Base-by-base conservation (phyloP, 2,797 vertebrate species). In the Sebastes goodei region DNA sequence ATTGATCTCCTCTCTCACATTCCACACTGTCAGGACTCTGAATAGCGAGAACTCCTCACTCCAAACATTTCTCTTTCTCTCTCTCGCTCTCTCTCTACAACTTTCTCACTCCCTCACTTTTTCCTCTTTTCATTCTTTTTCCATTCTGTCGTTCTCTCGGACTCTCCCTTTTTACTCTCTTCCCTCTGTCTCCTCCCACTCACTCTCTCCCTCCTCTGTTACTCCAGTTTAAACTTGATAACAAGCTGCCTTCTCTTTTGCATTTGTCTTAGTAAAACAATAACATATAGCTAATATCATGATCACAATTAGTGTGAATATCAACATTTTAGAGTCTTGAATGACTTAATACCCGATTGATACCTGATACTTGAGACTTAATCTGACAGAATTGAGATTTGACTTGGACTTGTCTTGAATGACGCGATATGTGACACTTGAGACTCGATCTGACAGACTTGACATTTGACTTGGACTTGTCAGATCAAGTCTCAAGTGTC, bases 21-120 rank as follows among this genome's bases (percentile, higher is more conserved):
- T 94, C 93, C 94, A 85, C 79, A 62, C 85, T 95, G 89, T 91
- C 93, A 92, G 89, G 89, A 80, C 86, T 73, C 88, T 89, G 87
- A 92, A 92, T 89, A 89, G 89, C 80, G 46, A 86, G 59, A 85
- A 87, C 77, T 84, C 81, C 77, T 91, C 82, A 67, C 85, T 91
- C 88, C 83, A 90, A 93, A 91, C 87, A 90, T 88, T 68, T 69
- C 29, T 68, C 29, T 29, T 5, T 56, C 21, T 30, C 55, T 42
- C 15, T 62, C 33, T 63, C 15, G 25, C 55, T 46, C 15, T 62
- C 7, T 57, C 23, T 42, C 23, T 71, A n/a, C 17, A 3, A 5
- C n/a, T 71, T 9, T 71, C 23, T 27, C 33, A 7, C 56, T 64
- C 61, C 4, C 10, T 78, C 46, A 20, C 17, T 61, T 38, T 78